Evolutionary conservation across 2,113 vertebrate genomes (phyloP).

Genomic region (Herpailurus yagouaroundi): DNA sequence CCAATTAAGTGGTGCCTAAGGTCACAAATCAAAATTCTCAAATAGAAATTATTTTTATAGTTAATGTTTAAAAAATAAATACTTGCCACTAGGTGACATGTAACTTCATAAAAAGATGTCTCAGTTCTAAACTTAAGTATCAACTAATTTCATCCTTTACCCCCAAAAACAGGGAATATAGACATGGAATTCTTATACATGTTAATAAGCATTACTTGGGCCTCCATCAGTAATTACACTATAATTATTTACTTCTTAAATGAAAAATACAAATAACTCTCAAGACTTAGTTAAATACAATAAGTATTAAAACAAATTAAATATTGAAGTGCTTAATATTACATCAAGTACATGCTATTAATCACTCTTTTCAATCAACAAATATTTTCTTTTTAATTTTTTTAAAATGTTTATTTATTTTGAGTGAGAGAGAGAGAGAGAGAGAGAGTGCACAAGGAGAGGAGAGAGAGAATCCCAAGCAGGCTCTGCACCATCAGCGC

Average conservation of each 20-base stretch:
- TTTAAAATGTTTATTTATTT: too few species aligned
- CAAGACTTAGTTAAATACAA: background rate
- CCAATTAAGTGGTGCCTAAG: background rate
- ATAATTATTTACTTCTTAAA: constrained; percentile 45
- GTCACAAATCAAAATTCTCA: constrained; percentile 17
- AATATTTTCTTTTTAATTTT: background rate
- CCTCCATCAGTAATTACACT: background rate
- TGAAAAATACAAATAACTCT: background rate
- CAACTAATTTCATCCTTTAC: background rate
- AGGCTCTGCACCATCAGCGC: too few species aligned
- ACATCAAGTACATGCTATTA: background rate
- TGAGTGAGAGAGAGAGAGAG: too few species aligned
- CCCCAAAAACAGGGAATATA: background rate
- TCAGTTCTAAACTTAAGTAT: constrained; percentile 1
- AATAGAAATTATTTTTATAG: background rate
- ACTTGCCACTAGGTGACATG: background rate
- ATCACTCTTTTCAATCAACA: background rate
- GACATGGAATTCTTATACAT: background rate
- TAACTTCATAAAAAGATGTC: constrained; percentile 9
- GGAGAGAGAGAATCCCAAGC: too few species aligned
- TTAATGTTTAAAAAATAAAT: background rate
- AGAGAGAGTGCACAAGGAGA: too few species aligned
- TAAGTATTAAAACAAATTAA: background rate
- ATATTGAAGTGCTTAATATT: background rate
- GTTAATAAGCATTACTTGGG: background rate